Evolutionary conservation across 2,797 vertebrate species (phyloP).

Genomic region (Serranus cabrilla): DNA sequence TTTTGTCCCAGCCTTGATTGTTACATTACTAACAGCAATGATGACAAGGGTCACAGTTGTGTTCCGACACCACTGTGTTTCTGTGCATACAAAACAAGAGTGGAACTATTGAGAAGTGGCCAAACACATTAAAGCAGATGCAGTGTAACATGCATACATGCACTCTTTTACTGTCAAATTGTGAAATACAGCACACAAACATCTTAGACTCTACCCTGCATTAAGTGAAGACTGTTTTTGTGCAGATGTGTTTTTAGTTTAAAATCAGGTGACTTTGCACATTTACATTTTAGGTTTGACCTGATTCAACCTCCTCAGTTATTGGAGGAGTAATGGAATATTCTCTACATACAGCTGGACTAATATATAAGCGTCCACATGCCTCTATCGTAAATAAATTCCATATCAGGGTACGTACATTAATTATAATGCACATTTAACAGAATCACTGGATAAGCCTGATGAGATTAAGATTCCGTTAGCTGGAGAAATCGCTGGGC

Average conservation of each 20-base stretch:
- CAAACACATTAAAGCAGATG: not conserved
- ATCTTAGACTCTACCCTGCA: not conserved
- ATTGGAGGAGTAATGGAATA: not conserved
- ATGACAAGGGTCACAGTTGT: not conserved
- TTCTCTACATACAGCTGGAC: not conserved
- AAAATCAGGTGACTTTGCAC: not conserved
- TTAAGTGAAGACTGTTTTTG: not conserved
- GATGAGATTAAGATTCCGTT: not conserved
- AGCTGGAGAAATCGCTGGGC: not conserved
- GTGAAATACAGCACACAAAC: slow-evolving; percentile 5
- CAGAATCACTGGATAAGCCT: not conserved
- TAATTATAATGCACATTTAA: not conserved
- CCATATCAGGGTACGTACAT: not conserved
- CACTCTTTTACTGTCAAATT: not conserved
- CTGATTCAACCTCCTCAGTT: not conserved
- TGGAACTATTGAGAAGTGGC: not conserved
- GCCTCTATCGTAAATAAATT: not conserved
- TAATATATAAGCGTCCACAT: not conserved
- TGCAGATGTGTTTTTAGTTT: not conserved
- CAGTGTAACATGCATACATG: not conserved
- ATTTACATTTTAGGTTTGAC: not conserved
- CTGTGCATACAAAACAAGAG: not conserved
- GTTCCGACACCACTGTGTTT: not conserved
- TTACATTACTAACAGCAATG: not conserved
- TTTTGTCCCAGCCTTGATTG: not conserved